Conservation (phyloP, 2,113 vertebrate genomes). For the Tachysurus fulvidraco region DNA sequence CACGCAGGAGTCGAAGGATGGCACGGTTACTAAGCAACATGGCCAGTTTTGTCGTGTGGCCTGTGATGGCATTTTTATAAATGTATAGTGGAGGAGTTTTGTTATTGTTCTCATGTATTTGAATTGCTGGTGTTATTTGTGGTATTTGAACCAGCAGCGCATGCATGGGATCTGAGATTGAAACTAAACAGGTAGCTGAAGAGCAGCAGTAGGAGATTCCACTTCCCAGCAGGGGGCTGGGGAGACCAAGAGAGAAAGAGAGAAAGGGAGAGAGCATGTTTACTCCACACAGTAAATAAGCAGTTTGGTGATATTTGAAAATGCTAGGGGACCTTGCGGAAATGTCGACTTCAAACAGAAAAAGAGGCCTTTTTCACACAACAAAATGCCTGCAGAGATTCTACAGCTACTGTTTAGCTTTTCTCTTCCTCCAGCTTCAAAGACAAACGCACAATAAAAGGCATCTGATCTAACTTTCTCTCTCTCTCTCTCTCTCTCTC, state of each 20-base stretch:
- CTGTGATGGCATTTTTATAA: slow-evolving; percentile 46
- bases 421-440: slow-evolving; percentile 19
- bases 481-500: not conserved
- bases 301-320: slow-evolving; percentile 43
- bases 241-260: not conserved
- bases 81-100: not conserved
- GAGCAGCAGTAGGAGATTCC: slow-evolving; percentile 23
- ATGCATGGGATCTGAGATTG: slow-evolving; percentile 21
- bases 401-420: slow-evolving; percentile 38
- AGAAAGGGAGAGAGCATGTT: slow-evolving; percentile 13
- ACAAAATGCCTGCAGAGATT: slow-evolving; percentile 16
- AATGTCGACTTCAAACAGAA: slow-evolving; percentile 37
- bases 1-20: slow-evolving; percentile 58
- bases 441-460: slow-evolving; percentile 28
- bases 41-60: slow-evolving; percentile 61
- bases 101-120: slow-evolving; percentile 24
- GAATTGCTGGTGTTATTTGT: slow-evolving; percentile 19
- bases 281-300: slow-evolving; percentile 42
- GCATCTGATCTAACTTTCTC: not conserved
- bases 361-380: slow-evolving; percentile 15
- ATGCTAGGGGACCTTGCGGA: slow-evolving; percentile 37
- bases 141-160: slow-evolving; percentile 18
- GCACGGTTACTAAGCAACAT: slow-evolving; percentile 76
- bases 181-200: slow-evolving; percentile 31
- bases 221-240: slow-evolving; percentile 20